Percentiles rank a stretch among this genome's conserved stretches.
Evolutionary conservation across 2,888 invertebrate genomes (phyloP).

Genomic region (Alcis repandata): DNA sequence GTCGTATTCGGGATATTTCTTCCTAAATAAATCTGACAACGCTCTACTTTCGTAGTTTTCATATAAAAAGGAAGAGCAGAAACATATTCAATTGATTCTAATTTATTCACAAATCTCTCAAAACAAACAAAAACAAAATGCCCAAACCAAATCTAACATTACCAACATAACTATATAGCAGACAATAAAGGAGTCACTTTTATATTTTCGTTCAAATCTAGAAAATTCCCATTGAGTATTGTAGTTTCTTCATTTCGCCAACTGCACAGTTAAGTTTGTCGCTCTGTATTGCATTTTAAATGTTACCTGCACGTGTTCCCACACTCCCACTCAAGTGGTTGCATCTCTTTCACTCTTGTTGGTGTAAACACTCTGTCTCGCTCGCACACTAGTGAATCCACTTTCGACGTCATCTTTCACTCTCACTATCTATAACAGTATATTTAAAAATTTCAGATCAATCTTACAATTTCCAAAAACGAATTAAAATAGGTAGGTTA

Average conservation of each 20-base stretch:
- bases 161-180: not conserved
- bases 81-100: slow-evolving; percentile 24
- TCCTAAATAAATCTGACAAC: too few species aligned
- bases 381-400: slow-evolving; percentile 61
- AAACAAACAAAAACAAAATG: slow-evolving; percentile 26
- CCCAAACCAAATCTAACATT: not conserved
- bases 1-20: too few species aligned
- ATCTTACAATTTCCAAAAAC: not conserved
- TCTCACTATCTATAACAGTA: slow-evolving; percentile 80
- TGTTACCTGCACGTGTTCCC: slow-evolving; percentile 78
- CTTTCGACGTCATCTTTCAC: slow-evolving; percentile 83
- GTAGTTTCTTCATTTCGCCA: not conserved
- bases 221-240: not conserved
- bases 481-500: too few species aligned
- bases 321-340: slow-evolving; percentile 65
- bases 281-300: slow-evolving; percentile 54
- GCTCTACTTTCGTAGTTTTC: not conserved
- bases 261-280: not conserved
- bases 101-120: slow-evolving; percentile 33
- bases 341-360: slow-evolving; percentile 56
- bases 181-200: too few species aligned
- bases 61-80: slow-evolving; percentile 1
- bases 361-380: slow-evolving; percentile 46
- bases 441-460: slow-evolving; percentile 57
- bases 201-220: not conserved